A percentile compares a stretch with the other conserved stretches of the same genome.
phyloP scores from a whole-genome alignment of 2,797 vertebrate species.

The Sebastes cheni region DNA sequence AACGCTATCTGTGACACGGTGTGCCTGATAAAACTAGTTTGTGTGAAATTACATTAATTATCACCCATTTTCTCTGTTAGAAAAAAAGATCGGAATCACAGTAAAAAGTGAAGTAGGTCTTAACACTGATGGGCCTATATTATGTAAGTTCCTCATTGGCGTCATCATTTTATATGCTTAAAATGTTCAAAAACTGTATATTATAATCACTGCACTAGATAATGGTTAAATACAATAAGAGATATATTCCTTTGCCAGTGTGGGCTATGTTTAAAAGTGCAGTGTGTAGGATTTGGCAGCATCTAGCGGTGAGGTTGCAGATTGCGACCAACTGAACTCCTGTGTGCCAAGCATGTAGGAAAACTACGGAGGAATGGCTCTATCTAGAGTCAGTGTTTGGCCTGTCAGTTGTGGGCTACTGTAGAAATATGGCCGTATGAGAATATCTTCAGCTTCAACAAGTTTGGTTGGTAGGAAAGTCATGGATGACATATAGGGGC shows the following conservation, averaged over 20 bases:
- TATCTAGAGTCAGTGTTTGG: no score
- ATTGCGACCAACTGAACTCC: no score
- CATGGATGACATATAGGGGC: background rate
- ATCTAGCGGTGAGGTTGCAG: no score
- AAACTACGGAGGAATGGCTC: no score
- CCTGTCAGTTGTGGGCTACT: no score
- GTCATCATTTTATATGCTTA: background rate
- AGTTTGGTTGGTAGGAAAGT: background rate
- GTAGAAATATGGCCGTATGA: no score
- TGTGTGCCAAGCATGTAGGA: no score
- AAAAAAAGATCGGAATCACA: constrained; percentile 20
- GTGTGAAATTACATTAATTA: constrained; percentile 55
- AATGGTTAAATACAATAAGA: background rate
- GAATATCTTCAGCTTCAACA: background rate
- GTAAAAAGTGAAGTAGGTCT: background rate
- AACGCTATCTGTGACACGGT: constrained; percentile 18
- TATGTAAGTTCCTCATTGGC: background rate
- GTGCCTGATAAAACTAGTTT: constrained; percentile 46
- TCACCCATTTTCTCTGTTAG: constrained; percentile 34
- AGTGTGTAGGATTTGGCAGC: background rate
- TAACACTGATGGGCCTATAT: background rate
- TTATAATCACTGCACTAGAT: background rate
- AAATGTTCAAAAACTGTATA: background rate
- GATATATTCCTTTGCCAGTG: background rate
- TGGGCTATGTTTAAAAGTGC: background rate